Conservation (phyloP, 2,113 vertebrate genomes). For the Zosterops lateralis region DNA sequence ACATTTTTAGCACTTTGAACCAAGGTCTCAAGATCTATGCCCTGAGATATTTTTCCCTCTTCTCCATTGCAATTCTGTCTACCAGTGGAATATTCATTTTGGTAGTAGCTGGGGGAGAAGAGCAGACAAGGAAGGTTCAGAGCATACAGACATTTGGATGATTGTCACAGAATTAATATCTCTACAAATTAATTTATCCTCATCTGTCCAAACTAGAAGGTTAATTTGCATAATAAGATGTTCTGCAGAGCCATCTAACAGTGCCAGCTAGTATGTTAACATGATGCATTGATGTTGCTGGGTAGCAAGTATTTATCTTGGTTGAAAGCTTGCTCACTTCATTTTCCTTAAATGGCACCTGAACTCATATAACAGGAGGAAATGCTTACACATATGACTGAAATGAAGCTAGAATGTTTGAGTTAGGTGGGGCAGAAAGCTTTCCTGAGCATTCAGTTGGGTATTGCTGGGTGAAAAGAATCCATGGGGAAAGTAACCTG, state of each 20-base stretch:
- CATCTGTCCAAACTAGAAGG: neutral
- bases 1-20: neutral
- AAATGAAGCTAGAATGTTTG: neutral
- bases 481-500: neutral
- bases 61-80: neutral
- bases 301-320: neutral
- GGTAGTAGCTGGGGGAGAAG: neutral
- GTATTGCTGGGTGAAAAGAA: neutral
- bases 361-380: slow-evolving; percentile 26
- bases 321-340: neutral
- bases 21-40: neutral
- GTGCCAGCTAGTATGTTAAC: neutral
- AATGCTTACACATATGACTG: neutral
- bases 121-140: neutral
- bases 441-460: neutral
- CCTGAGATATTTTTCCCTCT: neutral
- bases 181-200: neutral
- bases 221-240: neutral
- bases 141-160: neutral
- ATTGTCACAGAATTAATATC: neutral
- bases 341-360: neutral
- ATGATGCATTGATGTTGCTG: neutral
- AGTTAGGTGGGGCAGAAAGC: neutral
- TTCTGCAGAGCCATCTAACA: neutral
- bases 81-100: neutral